Evolutionary conservation across 53 echinoderm and acorn worm species (phyloP), one percentile per base, ranked within the genome.

Genomic region (Holothuria scabra): DNA sequence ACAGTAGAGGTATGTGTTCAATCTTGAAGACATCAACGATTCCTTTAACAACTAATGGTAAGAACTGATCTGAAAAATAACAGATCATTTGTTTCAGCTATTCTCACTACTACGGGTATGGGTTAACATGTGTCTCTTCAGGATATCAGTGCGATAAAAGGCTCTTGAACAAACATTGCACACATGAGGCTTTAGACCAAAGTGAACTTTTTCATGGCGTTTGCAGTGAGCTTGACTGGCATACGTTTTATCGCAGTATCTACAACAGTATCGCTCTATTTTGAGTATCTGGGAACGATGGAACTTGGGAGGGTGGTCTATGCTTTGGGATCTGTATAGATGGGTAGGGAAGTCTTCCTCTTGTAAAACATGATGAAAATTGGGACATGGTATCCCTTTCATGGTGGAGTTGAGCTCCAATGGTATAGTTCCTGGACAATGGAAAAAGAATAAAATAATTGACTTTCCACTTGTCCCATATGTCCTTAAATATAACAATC

Each of bases 221-320:
- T 58, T 55, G 31, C 78, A 78, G 32, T 78, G 78, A 5, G 56
- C 32, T 32, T 56, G 23, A 30, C 58, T 58, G 3, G 56, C 56
- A 33, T 78, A 78, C 5, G 78, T 78, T 32, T 58, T 78, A 78
- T 78, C 78, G 32, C 78, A 78, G 52, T 56, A 78, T 56, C 52
- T 32, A 52, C 78, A 78, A 28, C 58, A 30, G 52, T 29, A 78
- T 10, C 78, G 59, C 29, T 52, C 52, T 1, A 18, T 14, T 52
- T 16, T 52, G 52, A 18, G 52, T 14, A 52, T 18, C 52, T 18
- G 14, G 16, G 18, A 52, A 52, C 52, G 4, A 52, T 10, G 44
- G 44, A 18, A 52, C 18, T 16, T 5, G 44, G 10, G 44, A 44
- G 5, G 5, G 10, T 7, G 5, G 5, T 44, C 52, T 0, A 52